Evolutionary conservation across 1,140 invertebrate genomes (phyloP).

Genomic region (Stegodyphus dumicola): DNA sequence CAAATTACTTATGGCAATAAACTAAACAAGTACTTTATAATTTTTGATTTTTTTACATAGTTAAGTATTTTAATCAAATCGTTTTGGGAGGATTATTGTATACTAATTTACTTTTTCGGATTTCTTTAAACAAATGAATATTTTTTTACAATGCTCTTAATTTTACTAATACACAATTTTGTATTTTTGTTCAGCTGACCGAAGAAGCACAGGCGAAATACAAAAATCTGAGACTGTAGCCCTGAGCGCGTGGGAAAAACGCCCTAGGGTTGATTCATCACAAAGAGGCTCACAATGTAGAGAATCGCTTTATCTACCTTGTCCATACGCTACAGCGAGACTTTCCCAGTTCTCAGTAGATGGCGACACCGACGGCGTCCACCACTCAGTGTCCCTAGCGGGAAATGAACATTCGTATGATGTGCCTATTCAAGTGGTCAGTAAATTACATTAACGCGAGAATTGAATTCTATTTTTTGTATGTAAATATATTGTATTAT

Average conservation of each 20-base stretch:
- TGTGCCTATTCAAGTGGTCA: constrained; percentile 60
- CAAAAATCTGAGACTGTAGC: constrained; percentile 54
- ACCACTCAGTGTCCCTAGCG: constrained; percentile 29
- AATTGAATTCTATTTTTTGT: neutral
- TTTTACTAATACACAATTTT: neutral
- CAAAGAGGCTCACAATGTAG: constrained; percentile 52
- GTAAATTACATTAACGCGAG: constrained; percentile 44
- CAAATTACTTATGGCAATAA: no score
- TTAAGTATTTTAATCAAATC: no score
- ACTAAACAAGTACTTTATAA: no score
- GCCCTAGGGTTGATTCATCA: constrained; percentile 27
- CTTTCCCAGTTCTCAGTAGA: constrained; percentile 58
- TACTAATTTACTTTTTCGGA: no score
- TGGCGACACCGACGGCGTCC: constrained; percentile 41
- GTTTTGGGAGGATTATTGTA: no score
- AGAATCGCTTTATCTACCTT: constrained; percentile 57
- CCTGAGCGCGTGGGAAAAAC: constrained; percentile 59
- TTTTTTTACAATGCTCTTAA: no score
- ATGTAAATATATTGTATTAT: neutral
- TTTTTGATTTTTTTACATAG: no score
- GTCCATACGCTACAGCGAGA: constrained; percentile 59
- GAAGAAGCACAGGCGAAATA: constrained; percentile 50
- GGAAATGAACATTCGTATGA: constrained; percentile 59
- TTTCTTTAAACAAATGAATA: no score
- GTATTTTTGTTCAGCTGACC: constrained; percentile 26